Percentiles rank a stretch among this genome's conserved stretches.
Evolutionary conservation across 1,140 invertebrate genomes (phyloP).

Genomic region (Lucilia cuprina): DNA sequence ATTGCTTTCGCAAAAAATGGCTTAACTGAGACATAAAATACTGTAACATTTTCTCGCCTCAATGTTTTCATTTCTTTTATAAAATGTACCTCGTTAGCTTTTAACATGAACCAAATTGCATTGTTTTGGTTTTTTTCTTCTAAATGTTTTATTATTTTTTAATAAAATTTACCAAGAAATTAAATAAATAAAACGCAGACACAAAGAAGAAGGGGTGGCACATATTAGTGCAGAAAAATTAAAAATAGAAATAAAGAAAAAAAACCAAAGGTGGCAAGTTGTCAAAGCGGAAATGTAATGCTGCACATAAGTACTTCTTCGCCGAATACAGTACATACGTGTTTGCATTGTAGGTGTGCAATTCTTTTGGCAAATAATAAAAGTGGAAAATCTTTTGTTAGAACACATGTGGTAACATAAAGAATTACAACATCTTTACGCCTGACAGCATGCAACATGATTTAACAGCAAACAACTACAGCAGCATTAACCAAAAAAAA

Average conservation of each 20-base stretch:
- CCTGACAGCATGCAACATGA: background rate
- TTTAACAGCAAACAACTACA: background rate
- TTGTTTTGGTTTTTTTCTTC: background rate
- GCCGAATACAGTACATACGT: background rate
- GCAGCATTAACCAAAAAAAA: too few species aligned
- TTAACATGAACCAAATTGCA: background rate
- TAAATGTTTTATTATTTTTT: background rate
- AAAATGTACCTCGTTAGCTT: background rate
- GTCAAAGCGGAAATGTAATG: background rate
- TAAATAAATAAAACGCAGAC: background rate
- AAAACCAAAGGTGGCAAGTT: background rate
- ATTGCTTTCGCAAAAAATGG: background rate
- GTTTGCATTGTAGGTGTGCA: background rate
- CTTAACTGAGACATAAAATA: background rate
- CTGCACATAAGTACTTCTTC: background rate
- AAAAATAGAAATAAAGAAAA: background rate
- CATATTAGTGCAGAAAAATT: background rate
- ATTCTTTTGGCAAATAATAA: conserved; percentile 20
- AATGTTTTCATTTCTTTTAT: background rate
- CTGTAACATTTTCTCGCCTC: background rate
- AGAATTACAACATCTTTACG: conserved; percentile 26
- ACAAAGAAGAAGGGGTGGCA: background rate
- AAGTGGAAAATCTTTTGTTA: conserved; percentile 28
- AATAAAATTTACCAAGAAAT: background rate
- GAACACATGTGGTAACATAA: background rate